Conservation (phyloP, 2,888 invertebrate species). For the Drosophila flavopinicola region DNA sequence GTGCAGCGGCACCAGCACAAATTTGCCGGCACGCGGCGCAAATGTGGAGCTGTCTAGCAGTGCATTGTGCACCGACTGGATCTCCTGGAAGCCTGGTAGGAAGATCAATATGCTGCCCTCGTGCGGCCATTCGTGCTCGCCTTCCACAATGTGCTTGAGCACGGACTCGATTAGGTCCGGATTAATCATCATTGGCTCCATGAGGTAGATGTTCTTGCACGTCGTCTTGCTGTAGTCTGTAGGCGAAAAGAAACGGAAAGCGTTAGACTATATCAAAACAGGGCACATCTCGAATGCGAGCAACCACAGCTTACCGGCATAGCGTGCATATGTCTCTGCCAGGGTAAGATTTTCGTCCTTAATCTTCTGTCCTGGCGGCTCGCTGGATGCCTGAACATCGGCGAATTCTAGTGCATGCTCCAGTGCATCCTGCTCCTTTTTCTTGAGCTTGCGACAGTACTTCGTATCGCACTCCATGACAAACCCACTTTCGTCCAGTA, state of each 20-base stretch:
- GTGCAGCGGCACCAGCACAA: conserved; percentile 92
- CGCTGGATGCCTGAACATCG: conserved; percentile 86
- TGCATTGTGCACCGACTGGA: conserved; percentile 89
- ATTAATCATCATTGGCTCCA: conserved; percentile 92
- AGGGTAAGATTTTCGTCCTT: conserved; percentile 90
- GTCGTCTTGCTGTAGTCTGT: conserved; percentile 87
- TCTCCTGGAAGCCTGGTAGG: conserved; percentile 92
- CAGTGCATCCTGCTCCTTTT: conserved; percentile 86
- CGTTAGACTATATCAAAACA: too few relatives aligned
- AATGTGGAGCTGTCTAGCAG: conserved; percentile 88
- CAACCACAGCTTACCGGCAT: conserved; percentile 85
- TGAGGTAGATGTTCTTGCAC: conserved; percentile 90
- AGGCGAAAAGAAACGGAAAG: neutral
- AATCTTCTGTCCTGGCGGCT: conserved; percentile 87
- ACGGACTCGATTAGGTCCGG: conserved; percentile 90
- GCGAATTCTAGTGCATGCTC: conserved; percentile 88
- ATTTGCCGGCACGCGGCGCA: conserved; percentile 86
- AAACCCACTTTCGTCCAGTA: conserved; percentile 88
- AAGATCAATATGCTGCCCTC: conserved; percentile 91
- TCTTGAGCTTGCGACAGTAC: conserved; percentile 86
- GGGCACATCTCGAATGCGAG: too few relatives aligned
- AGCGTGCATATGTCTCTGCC: conserved; percentile 88
- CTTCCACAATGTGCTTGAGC: conserved; percentile 89
- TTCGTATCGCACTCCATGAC: conserved; percentile 87
- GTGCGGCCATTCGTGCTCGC: conserved; percentile 86